A percentile compares a stretch with the other conserved stretches of the same genome.
phyloP scores from a whole-genome alignment of 2,888 invertebrate species.

The Eilema griseolum region DNA sequence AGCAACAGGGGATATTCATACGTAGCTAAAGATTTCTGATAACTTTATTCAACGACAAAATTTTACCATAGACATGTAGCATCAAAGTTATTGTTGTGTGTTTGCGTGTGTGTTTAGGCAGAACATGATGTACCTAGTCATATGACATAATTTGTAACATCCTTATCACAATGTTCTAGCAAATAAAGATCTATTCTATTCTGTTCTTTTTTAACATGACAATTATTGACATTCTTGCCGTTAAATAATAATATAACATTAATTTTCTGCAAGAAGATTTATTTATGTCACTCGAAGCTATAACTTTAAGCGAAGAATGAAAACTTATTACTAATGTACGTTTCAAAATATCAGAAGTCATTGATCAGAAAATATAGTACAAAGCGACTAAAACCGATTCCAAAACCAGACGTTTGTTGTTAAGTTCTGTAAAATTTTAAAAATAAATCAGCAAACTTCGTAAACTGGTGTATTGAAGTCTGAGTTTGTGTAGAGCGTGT shows the following conservation, averaged over 20 bases:
- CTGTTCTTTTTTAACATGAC: too few species aligned
- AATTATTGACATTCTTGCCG: too few species aligned
- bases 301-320: background rate
- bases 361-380: constrained; percentile 36
- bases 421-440: constrained; percentile 58
- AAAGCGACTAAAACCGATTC: constrained; percentile 30
- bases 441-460: constrained; percentile 65
- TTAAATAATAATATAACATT: background rate
- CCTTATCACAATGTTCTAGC: too few species aligned
- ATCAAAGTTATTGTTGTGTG: too few species aligned
- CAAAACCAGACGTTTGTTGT: constrained; percentile 49
- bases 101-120: too few species aligned
- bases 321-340: background rate
- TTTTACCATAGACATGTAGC: too few species aligned
- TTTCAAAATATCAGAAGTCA: constrained; percentile 38
- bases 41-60: too few species aligned
- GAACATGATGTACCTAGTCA: too few species aligned
- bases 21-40: too few species aligned
- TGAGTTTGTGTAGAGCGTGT: constrained; percentile 40
- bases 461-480: constrained; percentile 44
- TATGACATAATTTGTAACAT: too few species aligned
- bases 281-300: background rate
- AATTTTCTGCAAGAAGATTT: background rate
- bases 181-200: too few species aligned
- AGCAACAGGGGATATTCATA: too few species aligned